A percentile compares a stretch with the other conserved stretches of the same genome.
Conservation (phyloP, 2,888 invertebrate species). For the Watsonalla cultraria region DNA sequence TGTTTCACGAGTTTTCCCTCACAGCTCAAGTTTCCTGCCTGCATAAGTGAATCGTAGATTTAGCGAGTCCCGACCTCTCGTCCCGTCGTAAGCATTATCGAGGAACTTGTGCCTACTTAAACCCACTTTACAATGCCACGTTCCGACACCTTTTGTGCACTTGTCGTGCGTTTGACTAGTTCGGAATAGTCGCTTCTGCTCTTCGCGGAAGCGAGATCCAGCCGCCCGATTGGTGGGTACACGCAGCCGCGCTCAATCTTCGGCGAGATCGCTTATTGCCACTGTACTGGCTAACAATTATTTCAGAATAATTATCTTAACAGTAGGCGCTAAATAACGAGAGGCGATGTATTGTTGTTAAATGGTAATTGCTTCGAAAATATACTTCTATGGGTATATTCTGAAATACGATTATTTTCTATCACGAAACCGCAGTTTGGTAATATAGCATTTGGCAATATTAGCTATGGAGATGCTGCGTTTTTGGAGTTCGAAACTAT, state of each 20-base stretch:
- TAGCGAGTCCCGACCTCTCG: conserved; percentile 38
- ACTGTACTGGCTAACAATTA: conserved; percentile 30
- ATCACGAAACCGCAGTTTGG: too few relatives aligned
- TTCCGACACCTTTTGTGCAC: conserved; percentile 55
- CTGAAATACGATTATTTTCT: too few relatives aligned
- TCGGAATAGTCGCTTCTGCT: conserved; percentile 44
- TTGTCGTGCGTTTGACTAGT: conserved; percentile 61
- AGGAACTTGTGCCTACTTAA: conserved; percentile 46
- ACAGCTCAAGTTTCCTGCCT: conserved; percentile 38
- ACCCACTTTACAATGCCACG: conserved; percentile 51
- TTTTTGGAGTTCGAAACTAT: too few relatives aligned
- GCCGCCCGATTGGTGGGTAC: conserved; percentile 50
- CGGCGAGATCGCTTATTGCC: conserved; percentile 58
- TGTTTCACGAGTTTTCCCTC: conserved; percentile 38
- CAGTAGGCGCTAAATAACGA: conserved; percentile 1
- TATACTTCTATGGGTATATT: too few relatives aligned
- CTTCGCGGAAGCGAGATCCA: conserved; percentile 61
- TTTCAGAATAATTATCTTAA: conserved; percentile 25
- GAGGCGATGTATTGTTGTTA: neutral
- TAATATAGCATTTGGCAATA: too few relatives aligned
- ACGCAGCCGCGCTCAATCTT: conserved; percentile 54
- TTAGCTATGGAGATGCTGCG: too few relatives aligned
- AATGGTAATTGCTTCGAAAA: neutral
- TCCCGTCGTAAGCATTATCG: conserved; percentile 28
- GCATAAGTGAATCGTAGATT: conserved; percentile 52